Percentiles rank a stretch among this genome's conserved stretches.
Conservation (phyloP, 92 coral and sea anemone genomes). For the Galaxea fascicularis region DNA sequence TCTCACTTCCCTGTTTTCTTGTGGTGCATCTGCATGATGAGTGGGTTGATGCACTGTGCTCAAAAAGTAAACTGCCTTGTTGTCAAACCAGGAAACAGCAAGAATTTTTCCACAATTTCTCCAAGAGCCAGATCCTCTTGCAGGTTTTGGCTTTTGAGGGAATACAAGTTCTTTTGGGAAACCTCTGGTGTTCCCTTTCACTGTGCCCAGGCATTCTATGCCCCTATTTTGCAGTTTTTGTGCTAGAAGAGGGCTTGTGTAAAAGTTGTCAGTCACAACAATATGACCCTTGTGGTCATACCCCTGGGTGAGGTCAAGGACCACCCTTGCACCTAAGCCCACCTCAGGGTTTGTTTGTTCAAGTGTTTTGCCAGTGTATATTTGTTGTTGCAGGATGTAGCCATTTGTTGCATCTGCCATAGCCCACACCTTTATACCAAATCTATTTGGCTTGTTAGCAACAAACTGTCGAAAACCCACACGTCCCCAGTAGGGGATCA, state of each 20-base stretch:
- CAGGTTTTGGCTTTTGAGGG: constrained; percentile 29
- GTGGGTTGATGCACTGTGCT: constrained; percentile 30
- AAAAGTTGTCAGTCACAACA: constrained; percentile 36
- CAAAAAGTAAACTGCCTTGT: constrained; percentile 29
- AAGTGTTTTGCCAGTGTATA: too few species aligned
- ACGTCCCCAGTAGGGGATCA: too few species aligned
- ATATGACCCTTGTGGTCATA: constrained; percentile 34
- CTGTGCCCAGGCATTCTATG: constrained; percentile 34
- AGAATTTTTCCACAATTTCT: constrained; percentile 38
- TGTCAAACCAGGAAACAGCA: constrained; percentile 36
- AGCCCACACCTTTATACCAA: too few species aligned
- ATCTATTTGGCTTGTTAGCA: too few species aligned
- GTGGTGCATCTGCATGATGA: neutral
- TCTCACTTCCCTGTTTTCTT: too few species aligned
- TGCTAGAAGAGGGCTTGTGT: constrained; percentile 30
- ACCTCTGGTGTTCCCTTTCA: constrained; percentile 27
- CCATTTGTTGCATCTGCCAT: too few species aligned
- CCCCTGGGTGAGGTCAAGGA: constrained; percentile 32
- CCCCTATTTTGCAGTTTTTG: constrained; percentile 28
- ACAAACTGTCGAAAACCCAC: too few species aligned
- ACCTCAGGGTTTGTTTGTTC: too few species aligned
- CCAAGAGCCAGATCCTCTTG: constrained; percentile 33
- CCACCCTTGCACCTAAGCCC: constrained; percentile 33
- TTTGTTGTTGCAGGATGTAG: too few species aligned
- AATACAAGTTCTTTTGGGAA: too few species aligned